These are phyloP conservation scores for Tinamus major DNA, from an alignment of 2,797 vertebrate genomes.

Conservation along the genomic window DNA sequence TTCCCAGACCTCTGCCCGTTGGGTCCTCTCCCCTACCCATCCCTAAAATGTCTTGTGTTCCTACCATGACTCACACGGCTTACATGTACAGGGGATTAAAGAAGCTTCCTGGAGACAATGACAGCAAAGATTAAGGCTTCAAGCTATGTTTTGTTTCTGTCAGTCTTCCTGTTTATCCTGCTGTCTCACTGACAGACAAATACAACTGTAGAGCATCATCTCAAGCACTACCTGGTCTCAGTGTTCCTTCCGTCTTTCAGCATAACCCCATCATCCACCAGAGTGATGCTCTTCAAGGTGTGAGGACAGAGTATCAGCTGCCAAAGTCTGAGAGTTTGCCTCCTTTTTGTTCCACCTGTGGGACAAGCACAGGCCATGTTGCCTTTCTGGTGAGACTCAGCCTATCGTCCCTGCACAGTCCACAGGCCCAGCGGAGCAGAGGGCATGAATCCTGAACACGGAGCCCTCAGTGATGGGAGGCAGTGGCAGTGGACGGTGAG, in stretches of 20 bases:
- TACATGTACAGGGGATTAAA: background rate
- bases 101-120: background rate
- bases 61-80: background rate
- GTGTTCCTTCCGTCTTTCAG: background rate
- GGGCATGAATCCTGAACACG: fast-evolving
- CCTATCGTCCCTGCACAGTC: fast-evolving
- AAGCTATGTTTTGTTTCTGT: background rate
- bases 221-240: background rate
- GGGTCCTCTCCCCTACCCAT: fast-evolving
- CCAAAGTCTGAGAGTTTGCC: background rate
- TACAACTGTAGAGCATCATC: background rate
- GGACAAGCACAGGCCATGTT: background rate
- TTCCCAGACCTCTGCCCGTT: background rate
- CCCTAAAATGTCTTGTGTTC: background rate
- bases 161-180: background rate
- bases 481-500: fast-evolving
- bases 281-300: background rate
- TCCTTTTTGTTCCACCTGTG: background rate
- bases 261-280: background rate
- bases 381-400: background rate
- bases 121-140: background rate
- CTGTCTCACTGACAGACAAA: background rate
- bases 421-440: background rate
- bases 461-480: background rate
- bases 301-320: background rate